These are phyloP conservation scores for Bugulina stolonifera DNA, from an alignment of 2,888 invertebrate genomes.

Conservation along the genomic window DNA sequence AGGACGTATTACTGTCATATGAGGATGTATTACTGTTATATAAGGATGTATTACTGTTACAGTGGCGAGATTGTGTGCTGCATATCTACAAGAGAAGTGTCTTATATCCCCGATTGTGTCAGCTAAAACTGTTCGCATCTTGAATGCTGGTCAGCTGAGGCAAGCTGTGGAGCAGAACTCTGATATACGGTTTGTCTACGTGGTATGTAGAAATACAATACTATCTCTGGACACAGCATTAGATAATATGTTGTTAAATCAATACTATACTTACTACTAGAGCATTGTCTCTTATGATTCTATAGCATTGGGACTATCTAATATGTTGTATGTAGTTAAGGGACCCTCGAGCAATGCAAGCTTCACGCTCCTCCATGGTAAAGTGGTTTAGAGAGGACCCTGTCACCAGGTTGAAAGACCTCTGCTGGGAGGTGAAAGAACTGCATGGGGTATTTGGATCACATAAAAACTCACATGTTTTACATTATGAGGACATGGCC, in stretches of 20 bases:
- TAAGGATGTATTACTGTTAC: no score
- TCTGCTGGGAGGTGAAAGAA: constrained; percentile 8
- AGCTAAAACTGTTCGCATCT: background rate
- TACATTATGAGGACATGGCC: constrained; percentile 19
- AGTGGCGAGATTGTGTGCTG: background rate
- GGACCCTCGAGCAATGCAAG: constrained; percentile 18
- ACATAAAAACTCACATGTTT: constrained; percentile 33
- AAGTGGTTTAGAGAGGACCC: background rate
- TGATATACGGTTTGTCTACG: background rate
- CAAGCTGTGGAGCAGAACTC: background rate
- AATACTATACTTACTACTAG: no score
- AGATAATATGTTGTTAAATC: no score
- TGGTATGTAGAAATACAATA: no score
- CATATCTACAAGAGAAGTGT: constrained; percentile 6
- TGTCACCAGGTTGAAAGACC: background rate
- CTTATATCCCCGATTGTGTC: constrained; percentile 10
- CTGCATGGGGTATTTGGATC: constrained; percentile 29
- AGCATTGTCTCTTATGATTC: no score
- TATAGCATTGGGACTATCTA: no score
- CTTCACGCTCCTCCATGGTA: background rate
- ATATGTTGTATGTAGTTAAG: background rate
- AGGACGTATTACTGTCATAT: no score
- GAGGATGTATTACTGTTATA: no score
- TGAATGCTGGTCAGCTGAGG: background rate
- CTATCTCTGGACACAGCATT: no score